Evolutionary conservation across 2,888 invertebrate genomes (phyloP).

Genomic region (Amphipyra berbera): DNA sequence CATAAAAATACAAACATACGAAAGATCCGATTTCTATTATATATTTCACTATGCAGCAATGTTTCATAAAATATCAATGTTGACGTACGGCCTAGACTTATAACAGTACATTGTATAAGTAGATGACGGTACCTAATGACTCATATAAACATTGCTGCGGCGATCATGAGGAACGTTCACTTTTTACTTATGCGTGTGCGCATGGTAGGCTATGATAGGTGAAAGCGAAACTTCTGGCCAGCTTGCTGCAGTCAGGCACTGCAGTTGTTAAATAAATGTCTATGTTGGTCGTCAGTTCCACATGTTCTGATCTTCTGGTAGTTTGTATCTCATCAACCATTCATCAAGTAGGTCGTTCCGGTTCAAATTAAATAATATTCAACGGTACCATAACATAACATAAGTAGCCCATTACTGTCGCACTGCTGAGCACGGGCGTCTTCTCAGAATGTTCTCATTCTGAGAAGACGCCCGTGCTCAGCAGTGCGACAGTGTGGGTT

Average conservation of each 20-base stretch:
- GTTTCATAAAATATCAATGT: conserved; percentile 28
- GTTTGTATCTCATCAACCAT: too few relatives aligned
- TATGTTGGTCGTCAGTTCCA: neutral
- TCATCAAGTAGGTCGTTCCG: too few relatives aligned
- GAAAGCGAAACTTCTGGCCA: neutral
- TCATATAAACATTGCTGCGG: conserved; percentile 61
- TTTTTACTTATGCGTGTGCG: conserved; percentile 43
- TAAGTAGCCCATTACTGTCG: too few relatives aligned
- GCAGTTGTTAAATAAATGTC: neutral
- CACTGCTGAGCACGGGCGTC: too few relatives aligned
- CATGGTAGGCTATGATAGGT: conserved; percentile 3
- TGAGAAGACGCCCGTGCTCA: too few relatives aligned
- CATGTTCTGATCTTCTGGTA: too few relatives aligned
- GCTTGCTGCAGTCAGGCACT: too few relatives aligned
- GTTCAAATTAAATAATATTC: too few relatives aligned
- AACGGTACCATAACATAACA: too few relatives aligned
- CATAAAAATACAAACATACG: neutral
- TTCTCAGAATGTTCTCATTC: too few relatives aligned
- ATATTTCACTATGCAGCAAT: neutral
- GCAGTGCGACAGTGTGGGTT: too few relatives aligned
- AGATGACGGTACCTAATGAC: conserved; percentile 57
- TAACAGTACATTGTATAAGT: conserved; percentile 46
- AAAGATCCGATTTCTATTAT: too few relatives aligned
- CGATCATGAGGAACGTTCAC: conserved; percentile 53
- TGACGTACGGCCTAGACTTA: conserved; percentile 29